A percentile compares a stretch with the other conserved stretches of the same genome.
These are phyloP conservation scores for Chaunax sp. DNA, from an alignment of 2,797 vertebrate species.

Conservation along the genomic window DNA sequence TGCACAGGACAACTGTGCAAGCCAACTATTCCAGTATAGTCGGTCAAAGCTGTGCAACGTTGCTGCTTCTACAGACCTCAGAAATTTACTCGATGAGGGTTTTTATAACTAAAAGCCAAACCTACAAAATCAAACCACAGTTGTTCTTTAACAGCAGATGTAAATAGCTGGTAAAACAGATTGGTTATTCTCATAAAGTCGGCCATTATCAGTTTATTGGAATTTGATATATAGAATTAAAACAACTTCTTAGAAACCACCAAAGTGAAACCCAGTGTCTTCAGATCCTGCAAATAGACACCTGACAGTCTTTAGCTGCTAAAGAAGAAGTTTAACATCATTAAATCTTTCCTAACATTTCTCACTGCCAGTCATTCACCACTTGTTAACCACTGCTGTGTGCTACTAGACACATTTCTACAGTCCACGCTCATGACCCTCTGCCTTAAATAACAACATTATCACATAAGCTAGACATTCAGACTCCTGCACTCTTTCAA, in stretches of 20 bases:
- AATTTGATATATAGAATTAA: too few species aligned
- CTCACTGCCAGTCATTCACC: slow-evolving; percentile 25
- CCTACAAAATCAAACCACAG: too few species aligned
- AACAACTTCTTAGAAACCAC: neutral
- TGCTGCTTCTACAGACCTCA: too few species aligned
- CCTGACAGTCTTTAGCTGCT: slow-evolving; percentile 16
- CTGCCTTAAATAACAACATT: slow-evolving; percentile 72
- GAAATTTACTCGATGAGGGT: too few species aligned
- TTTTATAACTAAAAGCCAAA: too few species aligned
- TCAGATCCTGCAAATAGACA: slow-evolving; percentile 45
- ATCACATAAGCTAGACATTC: slow-evolving; percentile 62
- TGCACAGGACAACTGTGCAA: neutral
- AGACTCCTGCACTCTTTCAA: slow-evolving; percentile 34
- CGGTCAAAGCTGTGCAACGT: neutral
- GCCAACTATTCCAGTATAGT: neutral
- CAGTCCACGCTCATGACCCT: slow-evolving; percentile 9
- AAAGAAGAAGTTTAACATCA: slow-evolving; percentile 26
- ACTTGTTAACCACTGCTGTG: slow-evolving; percentile 20
- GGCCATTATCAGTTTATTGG: too few species aligned
- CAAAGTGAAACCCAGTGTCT: neutral
- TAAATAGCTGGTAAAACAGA: too few species aligned
- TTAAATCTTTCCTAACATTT: slow-evolving; percentile 35
- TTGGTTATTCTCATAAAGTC: too few species aligned
- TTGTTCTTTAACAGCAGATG: too few species aligned
- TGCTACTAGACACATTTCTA: slow-evolving; percentile 8